A percentile compares a stretch with the other conserved stretches of the same genome.
These are phyloP conservation scores for Lepeophtheirus salmonis DNA, from an alignment of 1,140 invertebrate genomes.

Conservation along the genomic window DNA sequence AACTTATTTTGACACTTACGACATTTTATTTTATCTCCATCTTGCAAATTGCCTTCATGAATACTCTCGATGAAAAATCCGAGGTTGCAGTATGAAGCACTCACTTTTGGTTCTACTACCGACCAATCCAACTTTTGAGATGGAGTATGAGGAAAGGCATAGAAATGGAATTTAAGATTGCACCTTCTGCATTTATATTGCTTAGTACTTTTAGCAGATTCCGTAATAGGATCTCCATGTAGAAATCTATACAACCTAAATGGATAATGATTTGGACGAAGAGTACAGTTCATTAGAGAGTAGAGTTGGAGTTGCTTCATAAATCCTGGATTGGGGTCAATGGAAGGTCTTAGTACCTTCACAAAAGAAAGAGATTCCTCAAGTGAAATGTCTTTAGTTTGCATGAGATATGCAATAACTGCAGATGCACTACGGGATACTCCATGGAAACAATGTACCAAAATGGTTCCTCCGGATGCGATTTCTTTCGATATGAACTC, in stretches of 20 bases:
- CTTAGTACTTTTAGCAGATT: neutral
- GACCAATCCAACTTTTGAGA: neutral
- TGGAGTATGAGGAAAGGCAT: neutral
- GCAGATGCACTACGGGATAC: constrained; percentile 64
- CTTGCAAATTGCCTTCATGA: neutral
- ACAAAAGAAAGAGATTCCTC: constrained; percentile 56
- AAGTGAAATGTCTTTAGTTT: constrained; percentile 51
- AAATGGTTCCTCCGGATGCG: constrained; percentile 40
- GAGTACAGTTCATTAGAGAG: neutral
- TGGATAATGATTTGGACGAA: neutral
- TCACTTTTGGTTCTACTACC: neutral
- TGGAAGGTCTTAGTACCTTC: constrained; percentile 40
- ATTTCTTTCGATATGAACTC: constrained; percentile 49
- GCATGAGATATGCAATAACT: constrained; percentile 69
- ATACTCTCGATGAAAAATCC: neutral
- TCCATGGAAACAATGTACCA: constrained; percentile 76
- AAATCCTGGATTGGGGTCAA: constrained; percentile 72
- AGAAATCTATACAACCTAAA: neutral
- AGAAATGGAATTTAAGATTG: neutral
- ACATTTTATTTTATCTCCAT: neutral
- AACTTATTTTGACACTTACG: neutral
- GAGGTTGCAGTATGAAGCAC: neutral
- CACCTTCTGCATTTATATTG: neutral
- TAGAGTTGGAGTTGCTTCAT: constrained; percentile 49
- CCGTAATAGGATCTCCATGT: neutral